Evolutionary conservation across 2,113 vertebrate genomes (phyloP).

Genomic region (Octodon degus): DNA sequence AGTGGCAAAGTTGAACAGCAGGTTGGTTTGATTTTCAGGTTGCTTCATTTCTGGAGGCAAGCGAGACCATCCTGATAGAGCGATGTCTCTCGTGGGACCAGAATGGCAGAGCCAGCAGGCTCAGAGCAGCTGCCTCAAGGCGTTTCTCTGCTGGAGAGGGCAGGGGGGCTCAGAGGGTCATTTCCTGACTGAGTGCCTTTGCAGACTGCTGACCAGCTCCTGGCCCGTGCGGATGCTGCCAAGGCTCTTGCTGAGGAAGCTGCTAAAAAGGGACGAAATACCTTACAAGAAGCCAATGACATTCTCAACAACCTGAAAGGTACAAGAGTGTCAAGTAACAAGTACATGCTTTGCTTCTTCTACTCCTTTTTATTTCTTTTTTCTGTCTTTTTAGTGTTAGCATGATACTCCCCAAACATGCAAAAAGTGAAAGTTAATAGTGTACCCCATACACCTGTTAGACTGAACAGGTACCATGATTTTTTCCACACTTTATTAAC

Average conservation of each 20-base stretch:
- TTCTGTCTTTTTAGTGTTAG: not conserved
- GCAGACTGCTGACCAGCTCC: constrained; percentile 97
- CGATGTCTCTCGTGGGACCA: fast-evolving
- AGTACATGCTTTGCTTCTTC: not conserved
- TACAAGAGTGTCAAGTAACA: constrained; percentile 67
- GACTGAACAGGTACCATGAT: not conserved
- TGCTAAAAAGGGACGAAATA: constrained; percentile 93
- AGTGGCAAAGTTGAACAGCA: constrained; percentile 97
- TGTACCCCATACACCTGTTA: not conserved
- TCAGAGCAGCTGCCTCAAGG: not conserved
- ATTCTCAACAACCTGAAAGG: constrained; percentile 95
- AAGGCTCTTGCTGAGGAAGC: constrained; percentile 97
- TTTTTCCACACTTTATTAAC: not conserved
- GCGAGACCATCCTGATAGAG: not conserved
- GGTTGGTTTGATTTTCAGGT: constrained; percentile 85
- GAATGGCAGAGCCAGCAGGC: not conserved
- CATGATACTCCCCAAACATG: not conserved
- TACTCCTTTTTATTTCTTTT: too few relatives aligned
- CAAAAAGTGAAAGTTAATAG: not conserved
- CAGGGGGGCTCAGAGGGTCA: not conserved
- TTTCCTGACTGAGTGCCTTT: constrained; percentile 53
- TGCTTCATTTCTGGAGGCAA: not conserved
- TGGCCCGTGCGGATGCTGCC: constrained; percentile 96
- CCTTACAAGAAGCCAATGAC: constrained; percentile 93
- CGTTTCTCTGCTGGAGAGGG: not conserved